phyloP scores from a whole-genome alignment of 2,113 vertebrate genomes.

The Gobius niger region DNA sequence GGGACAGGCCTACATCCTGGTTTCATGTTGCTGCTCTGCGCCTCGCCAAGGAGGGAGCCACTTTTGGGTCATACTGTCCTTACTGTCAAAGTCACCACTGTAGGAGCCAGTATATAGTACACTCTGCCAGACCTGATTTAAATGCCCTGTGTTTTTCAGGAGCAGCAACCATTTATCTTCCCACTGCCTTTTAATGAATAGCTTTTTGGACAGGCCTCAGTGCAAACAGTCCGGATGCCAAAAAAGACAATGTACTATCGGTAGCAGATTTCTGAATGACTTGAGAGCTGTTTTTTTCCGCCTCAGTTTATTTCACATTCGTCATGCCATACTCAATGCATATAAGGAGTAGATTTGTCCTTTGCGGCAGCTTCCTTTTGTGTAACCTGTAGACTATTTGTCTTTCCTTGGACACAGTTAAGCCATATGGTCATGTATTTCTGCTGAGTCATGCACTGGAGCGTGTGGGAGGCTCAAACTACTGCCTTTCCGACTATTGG shows the following conservation, averaged over 20 bases:
- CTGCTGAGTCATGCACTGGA: slow-evolving; percentile 66
- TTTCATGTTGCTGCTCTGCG: slow-evolving; percentile 39
- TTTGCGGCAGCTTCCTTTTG: slow-evolving; percentile 22
- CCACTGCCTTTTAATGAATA: neutral
- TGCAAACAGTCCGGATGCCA: neutral
- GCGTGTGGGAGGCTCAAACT: slow-evolving; percentile 53
- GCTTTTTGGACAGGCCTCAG: neutral
- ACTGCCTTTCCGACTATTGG: slow-evolving; percentile 45
- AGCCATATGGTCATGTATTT: slow-evolving; percentile 60
- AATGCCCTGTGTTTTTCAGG: slow-evolving; percentile 9
- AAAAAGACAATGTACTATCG: neutral
- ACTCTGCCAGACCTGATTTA: neutral
- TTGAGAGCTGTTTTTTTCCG: neutral
- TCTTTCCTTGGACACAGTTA: slow-evolving; percentile 42
- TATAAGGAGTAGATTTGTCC: slow-evolving; percentile 17
- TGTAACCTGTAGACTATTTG: slow-evolving; percentile 27
- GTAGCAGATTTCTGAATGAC: neutral
- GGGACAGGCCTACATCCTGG: slow-evolving; percentile 34
- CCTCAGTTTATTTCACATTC: neutral
- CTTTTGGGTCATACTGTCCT: slow-evolving; percentile 66
- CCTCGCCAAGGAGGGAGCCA: slow-evolving; percentile 42
- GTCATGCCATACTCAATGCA: neutral
- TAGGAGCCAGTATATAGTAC: slow-evolving; percentile 9
- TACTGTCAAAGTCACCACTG: slow-evolving; percentile 62
- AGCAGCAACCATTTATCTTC: neutral